Evolutionary conservation across 30 jellyfish, hydroid and myxozoan species (phyloP).

Genomic region (Nemopilema nomurai): DNA sequence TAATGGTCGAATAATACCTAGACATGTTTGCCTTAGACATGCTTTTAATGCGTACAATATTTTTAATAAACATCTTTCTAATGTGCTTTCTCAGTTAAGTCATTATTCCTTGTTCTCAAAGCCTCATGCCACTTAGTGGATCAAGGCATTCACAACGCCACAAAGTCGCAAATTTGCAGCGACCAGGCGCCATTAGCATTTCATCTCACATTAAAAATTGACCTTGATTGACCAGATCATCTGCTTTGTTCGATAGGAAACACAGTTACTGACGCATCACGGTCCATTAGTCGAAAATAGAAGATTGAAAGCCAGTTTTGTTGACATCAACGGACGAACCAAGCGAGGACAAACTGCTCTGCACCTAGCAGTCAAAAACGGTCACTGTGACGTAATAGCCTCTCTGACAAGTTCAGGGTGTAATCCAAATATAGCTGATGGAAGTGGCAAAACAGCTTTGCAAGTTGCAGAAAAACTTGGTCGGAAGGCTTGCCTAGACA

Average conservation of each 20-base stretch:
- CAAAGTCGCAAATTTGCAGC: too few relatives aligned
- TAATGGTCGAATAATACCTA: too few relatives aligned
- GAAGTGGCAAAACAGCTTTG: conserved; percentile 27
- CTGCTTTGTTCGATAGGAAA: not conserved
- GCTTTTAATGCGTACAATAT: too few relatives aligned
- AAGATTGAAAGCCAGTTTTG: not conserved
- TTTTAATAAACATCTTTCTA: too few relatives aligned
- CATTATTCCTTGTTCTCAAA: too few relatives aligned
- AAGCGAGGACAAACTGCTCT: conserved; percentile 44
- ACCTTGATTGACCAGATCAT: not conserved
- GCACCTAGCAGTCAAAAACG: conserved; percentile 30
- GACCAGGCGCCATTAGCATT: too few relatives aligned
- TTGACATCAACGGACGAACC: conserved; percentile 5
- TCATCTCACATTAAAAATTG: too few relatives aligned
- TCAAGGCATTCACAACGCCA: too few relatives aligned
- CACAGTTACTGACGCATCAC: not conserved
- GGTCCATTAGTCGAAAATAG: not conserved
- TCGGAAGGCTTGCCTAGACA: not conserved
- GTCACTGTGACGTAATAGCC: not conserved
- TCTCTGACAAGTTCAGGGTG: conserved; percentile 33
- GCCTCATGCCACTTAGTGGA: too few relatives aligned
- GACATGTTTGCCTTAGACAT: too few relatives aligned
- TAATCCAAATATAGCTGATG: conserved; percentile 2
- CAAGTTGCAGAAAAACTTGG: conserved; percentile 24
- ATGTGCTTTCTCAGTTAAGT: too few relatives aligned